Base-by-base conservation (phyloP, 2,888 invertebrate species). In the Teleogryllus oceanicus region DNA sequence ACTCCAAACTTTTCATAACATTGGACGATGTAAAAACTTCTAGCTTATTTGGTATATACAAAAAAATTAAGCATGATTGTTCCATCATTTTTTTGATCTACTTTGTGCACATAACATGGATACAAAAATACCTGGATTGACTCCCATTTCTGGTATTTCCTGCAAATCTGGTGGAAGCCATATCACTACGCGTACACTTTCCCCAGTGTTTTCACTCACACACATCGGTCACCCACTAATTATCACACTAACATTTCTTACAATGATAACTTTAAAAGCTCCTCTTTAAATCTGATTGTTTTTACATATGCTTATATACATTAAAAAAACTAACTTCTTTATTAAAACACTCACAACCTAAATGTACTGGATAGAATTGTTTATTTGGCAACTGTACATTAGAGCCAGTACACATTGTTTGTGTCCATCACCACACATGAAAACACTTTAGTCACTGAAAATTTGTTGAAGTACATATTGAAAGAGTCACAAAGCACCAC, bases 331-430 rank as follows among this genome's bases (percentile, higher is more conserved):
- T 81, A 81, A 77, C 80, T 78, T 81, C 80, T 81, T 81, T 81
- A 81, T 81, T 82, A 81, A 82, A 81, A 82, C 82, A 81, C 79
- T 81, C 81, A 81, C 82, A 82, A 82, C 82, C 82, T 81, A 81
- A 81, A 80, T 78, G 79, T 80, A 80, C 75, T 79, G 51, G 49
- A 79, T 79, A 79, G 51, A 79, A 77, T 77, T 37, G n/a, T n/a
- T 77, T 77, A 49, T 75, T 75, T 80, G 77, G 77, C 78, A 80
- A 77, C 20, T 74, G 75, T 77, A 80, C 78, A 24, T 77, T 51
- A 77, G 21, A 21, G 20, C 77, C 77, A 37, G n/a, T 77, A 13
- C 50, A n/a, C 37, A 62, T 49, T 49, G 49, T 77, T n/a, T 77
- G 77, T 77, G 13, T 49, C 49, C 37, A 13, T 77, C 78, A 80